Evolutionary conservation across 2,113 vertebrate genomes (phyloP), one percentile per base, ranked within the genome.

Genomic region (Mungos mungo): DNA sequence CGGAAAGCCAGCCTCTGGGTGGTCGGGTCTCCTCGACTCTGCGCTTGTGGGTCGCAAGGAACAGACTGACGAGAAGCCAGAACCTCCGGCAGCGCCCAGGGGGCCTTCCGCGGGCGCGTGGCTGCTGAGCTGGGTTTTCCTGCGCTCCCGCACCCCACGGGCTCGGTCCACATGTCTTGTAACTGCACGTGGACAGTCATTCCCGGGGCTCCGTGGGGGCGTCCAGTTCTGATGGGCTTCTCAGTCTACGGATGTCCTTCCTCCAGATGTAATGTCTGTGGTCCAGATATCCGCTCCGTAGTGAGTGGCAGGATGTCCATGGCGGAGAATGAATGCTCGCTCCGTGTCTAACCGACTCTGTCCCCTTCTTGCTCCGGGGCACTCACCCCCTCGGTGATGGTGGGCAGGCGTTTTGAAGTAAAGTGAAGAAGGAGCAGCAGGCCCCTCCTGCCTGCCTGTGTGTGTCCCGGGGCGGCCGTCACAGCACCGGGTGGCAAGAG

Each of bases 111-210:
- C 52, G 23, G 47, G 16, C 0, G 21, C 7, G 0, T 3, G 14
- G 11, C 23, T 14, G 12, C 47, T 9, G 5, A n/a, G 18, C 16
- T 31, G 2, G 25, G 27, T 63, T 38, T 33, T 13, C 33, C 9
- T 1, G 1, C 0, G 2, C 10, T 15, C 60, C 19, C 25, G 3
- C 2, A 1, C 15, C 35, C 12, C 5, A 11, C 3, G 25, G 0
- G 23, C 29, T 9, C 19, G 27, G 35, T 1, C 25, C 19, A 7
- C 27, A 7, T 11, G 0, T 5, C 33, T 16, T 31, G 33, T 25
- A 3, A 3, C 0, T 4, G 54, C 25, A 50, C 3, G 0, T 4
- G 5, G 63, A 6, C 2, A 2, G 21, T 4, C 10, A 2, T 23
- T 4, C 5, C 23, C 23, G 33, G 31, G 3, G 1, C 71, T 71